These are phyloP conservation scores for Echinops telfairi DNA, from an alignment of 2,113 vertebrate species.

Conservation along the genomic window DNA sequence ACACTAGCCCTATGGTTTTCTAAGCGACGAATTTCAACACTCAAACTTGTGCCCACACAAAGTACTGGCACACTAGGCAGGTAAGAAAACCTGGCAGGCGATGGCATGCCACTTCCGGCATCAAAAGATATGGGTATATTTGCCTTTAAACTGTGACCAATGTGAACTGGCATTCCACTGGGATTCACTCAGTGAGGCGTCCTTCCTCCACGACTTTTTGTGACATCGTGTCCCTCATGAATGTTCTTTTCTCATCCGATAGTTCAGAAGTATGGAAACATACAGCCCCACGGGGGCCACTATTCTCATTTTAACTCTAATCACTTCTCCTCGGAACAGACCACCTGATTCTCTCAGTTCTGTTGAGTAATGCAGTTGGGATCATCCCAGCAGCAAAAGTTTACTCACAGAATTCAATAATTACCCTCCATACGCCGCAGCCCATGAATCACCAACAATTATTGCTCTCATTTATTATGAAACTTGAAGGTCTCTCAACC, in stretches of 20 bases:
- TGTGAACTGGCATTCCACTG: constrained; percentile 48
- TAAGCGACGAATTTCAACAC: not conserved
- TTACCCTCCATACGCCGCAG: not conserved
- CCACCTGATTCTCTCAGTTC: not conserved
- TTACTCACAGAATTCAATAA: not conserved
- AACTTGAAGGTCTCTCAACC: not conserved
- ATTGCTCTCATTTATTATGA: not conserved
- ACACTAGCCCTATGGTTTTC: not conserved
- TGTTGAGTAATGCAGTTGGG: not conserved
- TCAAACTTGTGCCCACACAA: not conserved
- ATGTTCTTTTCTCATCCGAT: not conserved
- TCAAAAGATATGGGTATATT: not conserved
- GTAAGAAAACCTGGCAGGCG: not conserved
- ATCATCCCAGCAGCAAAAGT: not conserved
- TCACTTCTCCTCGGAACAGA: constrained; percentile 34
- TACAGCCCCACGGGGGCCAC: not conserved
- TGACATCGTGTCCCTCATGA: constrained; percentile 21
- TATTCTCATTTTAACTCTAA: constrained; percentile 60
- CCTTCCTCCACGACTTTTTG: not conserved
- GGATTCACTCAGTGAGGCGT: not conserved
- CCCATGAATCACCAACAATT: not conserved
- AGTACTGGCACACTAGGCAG: not conserved
- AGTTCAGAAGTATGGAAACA: constrained; percentile 45
- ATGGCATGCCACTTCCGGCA: not conserved
- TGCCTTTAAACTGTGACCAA: constrained; percentile 14